These are phyloP conservation scores for Macrosoma leucophasiata DNA, from an alignment of 2,888 invertebrate genomes.

Conservation along the genomic window DNA sequence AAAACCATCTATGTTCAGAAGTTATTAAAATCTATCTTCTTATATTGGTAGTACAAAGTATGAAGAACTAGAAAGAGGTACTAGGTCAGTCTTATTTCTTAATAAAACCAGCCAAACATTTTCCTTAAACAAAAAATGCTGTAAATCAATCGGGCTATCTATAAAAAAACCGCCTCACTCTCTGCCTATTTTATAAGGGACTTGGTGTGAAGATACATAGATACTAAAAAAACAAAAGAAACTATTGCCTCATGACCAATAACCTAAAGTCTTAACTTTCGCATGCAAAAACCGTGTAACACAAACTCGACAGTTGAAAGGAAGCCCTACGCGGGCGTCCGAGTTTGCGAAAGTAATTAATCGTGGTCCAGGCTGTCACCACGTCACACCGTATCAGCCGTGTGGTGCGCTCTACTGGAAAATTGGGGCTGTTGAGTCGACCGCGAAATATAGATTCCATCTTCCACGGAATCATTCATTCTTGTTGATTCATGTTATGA, in stretches of 20 bases:
- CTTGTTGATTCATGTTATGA: neutral
- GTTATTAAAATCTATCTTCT: too few relatives aligned
- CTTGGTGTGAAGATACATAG: neutral
- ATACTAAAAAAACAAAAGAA: neutral
- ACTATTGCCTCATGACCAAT: neutral
- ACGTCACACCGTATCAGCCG: constrained; percentile 62
- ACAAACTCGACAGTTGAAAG: constrained; percentile 54
- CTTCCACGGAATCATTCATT: neutral
- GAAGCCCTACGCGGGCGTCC: constrained; percentile 55
- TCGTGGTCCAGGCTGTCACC: constrained; percentile 55
- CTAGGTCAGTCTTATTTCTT: too few relatives aligned
- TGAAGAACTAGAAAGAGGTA: too few relatives aligned
- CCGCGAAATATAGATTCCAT: constrained; percentile 49
- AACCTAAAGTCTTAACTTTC: constrained; percentile 30
- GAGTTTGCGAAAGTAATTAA: constrained; percentile 66
- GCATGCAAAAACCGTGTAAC: constrained; percentile 46
- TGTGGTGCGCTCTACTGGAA: constrained; percentile 55
- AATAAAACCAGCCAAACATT: too few relatives aligned
- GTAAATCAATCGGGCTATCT: too few relatives aligned
- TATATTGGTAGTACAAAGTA: too few relatives aligned
- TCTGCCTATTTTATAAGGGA: too few relatives aligned
- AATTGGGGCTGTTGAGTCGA: constrained; percentile 57
- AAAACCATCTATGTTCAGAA: too few relatives aligned
- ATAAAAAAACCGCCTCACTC: too few relatives aligned
- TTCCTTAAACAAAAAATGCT: too few relatives aligned